Evolutionary conservation across 2,888 invertebrate genomes (phyloP).

Genomic region (Drosophila pseudotalamancana): DNA sequence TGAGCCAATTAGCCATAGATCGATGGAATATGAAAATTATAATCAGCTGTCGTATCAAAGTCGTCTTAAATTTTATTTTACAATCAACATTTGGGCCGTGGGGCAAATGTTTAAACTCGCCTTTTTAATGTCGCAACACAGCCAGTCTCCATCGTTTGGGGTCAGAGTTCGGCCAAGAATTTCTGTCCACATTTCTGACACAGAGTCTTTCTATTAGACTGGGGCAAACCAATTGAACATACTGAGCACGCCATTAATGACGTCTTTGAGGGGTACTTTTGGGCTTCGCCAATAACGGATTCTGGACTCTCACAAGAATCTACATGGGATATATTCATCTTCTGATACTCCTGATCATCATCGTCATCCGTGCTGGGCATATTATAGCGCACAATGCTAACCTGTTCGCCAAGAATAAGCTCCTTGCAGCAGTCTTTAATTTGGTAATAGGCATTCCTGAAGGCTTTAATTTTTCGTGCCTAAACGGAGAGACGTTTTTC

Average conservation of each 20-base stretch:
- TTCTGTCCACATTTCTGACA: constrained; percentile 54
- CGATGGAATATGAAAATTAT: constrained; percentile 10
- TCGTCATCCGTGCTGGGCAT: constrained; percentile 66
- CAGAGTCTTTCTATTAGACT: constrained; percentile 26
- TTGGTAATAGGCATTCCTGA: constrained; percentile 66
- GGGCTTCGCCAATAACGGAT: not conserved
- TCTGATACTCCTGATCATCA: not conserved
- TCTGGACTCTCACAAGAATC: not conserved
- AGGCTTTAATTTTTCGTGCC: constrained; percentile 55
- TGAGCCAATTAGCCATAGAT: constrained; percentile 38
- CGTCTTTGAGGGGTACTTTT: not conserved
- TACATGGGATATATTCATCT: not conserved
- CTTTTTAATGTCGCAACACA: not conserved
- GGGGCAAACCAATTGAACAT: not conserved
- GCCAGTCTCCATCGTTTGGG: not conserved
- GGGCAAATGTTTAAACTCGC: not conserved
- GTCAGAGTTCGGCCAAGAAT: constrained; percentile 83
- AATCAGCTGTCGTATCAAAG: constrained; percentile 43
- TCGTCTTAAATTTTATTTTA: constrained; percentile 27
- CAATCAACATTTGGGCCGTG: not conserved
- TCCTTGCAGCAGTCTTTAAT: constrained; percentile 68
- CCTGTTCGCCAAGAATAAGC: constrained; percentile 58
- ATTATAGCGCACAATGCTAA: constrained; percentile 57
- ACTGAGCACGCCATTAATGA: not conserved
- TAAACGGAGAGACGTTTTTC: constrained; percentile 10